Conservation (phyloP, 30 jellyfish, hydroid and myxozoan genomes). For the Cassiopea andromeda region DNA sequence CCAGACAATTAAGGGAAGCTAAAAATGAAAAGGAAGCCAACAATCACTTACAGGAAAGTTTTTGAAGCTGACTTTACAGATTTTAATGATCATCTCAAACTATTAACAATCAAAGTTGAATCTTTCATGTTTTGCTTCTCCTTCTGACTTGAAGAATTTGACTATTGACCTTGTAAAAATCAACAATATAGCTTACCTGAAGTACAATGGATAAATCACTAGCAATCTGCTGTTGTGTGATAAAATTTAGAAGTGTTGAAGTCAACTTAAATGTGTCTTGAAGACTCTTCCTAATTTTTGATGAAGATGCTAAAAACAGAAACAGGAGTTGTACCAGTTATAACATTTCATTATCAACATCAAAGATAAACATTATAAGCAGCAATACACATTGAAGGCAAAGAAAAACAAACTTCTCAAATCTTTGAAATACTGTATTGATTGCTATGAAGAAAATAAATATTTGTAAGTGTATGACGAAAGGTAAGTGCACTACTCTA, state of each 20-base stretch:
- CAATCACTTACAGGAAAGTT: neutral
- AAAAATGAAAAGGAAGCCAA: neutral
- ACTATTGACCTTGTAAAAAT: neutral
- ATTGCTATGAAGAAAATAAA: too few species aligned
- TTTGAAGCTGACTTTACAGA: too few species aligned
- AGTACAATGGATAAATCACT: conserved; percentile 57
- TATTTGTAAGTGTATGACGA: too few species aligned
- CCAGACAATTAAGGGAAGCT: neutral
- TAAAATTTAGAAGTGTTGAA: conserved; percentile 60
- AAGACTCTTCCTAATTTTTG: conserved; percentile 70
- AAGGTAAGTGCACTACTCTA: too few species aligned
- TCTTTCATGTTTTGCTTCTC: neutral
- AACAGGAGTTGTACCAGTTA: neutral
- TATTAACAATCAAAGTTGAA: neutral
- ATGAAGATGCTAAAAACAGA: conserved; percentile 27
- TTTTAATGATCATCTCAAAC: neutral
- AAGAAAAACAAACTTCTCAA: too few species aligned
- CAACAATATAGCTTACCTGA: conserved; percentile 30
- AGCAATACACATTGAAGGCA: too few species aligned
- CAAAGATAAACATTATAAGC: too few species aligned
- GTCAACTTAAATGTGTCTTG: conserved; percentile 83
- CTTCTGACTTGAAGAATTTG: neutral
- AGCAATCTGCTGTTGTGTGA: conserved; percentile 48
- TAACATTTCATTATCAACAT: too few species aligned
- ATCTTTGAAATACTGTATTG: too few species aligned